A percentile compares a stretch with the other conserved stretches of the same genome.
phyloP scores from a whole-genome alignment of 2,113 vertebrate genomes.

The Phalacrocorax aristotelis region DNA sequence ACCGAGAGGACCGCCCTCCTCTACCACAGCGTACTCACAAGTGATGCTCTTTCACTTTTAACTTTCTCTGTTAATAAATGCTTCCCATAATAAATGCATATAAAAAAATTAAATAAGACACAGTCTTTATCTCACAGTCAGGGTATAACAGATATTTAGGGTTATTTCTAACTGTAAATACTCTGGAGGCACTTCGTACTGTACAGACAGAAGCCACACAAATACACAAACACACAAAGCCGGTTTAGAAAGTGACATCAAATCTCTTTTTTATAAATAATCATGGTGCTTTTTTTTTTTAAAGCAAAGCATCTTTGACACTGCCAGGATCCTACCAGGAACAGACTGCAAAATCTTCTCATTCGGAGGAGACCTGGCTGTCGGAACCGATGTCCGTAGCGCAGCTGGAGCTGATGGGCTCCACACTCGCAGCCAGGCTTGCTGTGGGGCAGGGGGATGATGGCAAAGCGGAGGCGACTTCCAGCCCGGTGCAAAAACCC shows the following conservation, averaged over 20 bases:
- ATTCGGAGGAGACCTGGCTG: background rate
- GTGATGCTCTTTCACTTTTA: background rate
- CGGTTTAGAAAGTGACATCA: background rate
- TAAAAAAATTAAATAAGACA: background rate
- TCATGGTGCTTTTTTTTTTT: background rate
- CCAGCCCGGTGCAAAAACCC: background rate
- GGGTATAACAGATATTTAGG: background rate
- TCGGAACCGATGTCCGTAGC: accelerated
- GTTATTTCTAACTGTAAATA: background rate
- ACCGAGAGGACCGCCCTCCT: background rate
- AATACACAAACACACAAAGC: background rate
- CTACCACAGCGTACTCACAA: accelerated
- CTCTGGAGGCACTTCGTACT: background rate
- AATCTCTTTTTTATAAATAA: background rate
- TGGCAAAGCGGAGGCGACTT: background rate
- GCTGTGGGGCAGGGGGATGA: accelerated
- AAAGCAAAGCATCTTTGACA: background rate
- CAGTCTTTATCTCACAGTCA: background rate
- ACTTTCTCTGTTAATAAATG: background rate
- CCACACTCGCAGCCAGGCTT: background rate
- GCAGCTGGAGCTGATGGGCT: background rate
- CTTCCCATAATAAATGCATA: background rate
- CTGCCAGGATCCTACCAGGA: background rate
- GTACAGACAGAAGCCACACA: background rate
- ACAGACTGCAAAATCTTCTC: background rate